These are phyloP conservation scores for Spodoptera picta DNA, from an alignment of 2,888 invertebrate genomes.

Conservation along the genomic window DNA sequence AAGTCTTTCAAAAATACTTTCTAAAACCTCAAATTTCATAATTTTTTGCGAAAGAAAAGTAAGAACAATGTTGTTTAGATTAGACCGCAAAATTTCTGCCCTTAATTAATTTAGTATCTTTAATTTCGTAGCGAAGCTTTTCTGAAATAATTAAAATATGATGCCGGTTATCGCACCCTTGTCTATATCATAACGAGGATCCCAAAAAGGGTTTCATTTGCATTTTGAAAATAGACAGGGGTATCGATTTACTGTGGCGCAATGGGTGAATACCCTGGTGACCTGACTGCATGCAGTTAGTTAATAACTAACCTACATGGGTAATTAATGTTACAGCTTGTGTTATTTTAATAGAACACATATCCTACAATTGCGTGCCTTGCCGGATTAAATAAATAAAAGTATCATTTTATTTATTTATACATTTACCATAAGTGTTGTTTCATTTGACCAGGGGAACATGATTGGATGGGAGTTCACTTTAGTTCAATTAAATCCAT, in stretches of 20 bases:
- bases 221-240: constrained; percentile 27
- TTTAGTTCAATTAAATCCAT: background rate
- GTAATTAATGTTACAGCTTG: background rate
- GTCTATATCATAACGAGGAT: constrained; percentile 11
- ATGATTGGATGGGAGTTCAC: constrained; percentile 9
- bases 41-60: constrained; percentile 16
- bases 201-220: constrained; percentile 45
- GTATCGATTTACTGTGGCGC: constrained; percentile 34
- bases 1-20: constrained; percentile 2
- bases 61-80: constrained; percentile 16
- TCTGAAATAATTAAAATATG: constrained; percentile 46
- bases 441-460: constrained; percentile 12
- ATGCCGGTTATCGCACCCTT: constrained; percentile 24
- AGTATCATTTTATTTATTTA: too few relatives aligned
- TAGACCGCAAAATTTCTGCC: constrained; percentile 19
- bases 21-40: constrained; percentile 12
- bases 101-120: constrained; percentile 45
- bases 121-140: constrained; percentile 45
- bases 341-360: background rate
- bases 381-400: too few relatives aligned
- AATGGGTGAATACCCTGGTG: constrained; percentile 20
- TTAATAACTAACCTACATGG: constrained; percentile 19
- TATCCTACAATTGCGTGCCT: background rate
- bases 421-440: too few relatives aligned
- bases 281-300: constrained; percentile 19